Conservation (phyloP, 1,140 invertebrate species). For the Drosophila triauraria region DNA sequence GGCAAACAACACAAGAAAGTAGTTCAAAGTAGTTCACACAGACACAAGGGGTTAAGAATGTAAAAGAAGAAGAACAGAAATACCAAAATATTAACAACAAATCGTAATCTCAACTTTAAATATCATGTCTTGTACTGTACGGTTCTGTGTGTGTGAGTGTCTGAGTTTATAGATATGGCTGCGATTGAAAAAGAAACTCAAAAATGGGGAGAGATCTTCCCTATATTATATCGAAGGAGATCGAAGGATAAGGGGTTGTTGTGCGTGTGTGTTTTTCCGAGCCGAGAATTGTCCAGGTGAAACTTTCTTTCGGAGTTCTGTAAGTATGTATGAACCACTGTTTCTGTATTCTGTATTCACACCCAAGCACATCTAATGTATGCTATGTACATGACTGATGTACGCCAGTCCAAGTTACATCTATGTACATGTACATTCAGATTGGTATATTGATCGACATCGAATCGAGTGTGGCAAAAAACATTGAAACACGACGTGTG, state of each 20-base stretch:
- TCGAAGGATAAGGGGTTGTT: background rate
- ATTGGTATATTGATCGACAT: slow-evolving; percentile 7
- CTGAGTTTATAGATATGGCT: background rate
- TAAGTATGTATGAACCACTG: slow-evolving; percentile 10
- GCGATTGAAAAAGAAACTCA: slow-evolving; percentile 14
- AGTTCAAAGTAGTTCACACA: slow-evolving; percentile 63
- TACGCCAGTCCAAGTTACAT: slow-evolving; percentile 28
- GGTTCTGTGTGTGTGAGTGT: slow-evolving; percentile 14
- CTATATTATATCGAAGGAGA: background rate
- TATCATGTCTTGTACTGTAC: slow-evolving; percentile 24
- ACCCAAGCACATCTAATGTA: slow-evolving; percentile 30
- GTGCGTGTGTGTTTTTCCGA: slow-evolving; percentile 13
- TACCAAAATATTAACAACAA: slow-evolving; percentile 51
- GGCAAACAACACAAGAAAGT: slow-evolving; percentile 57
- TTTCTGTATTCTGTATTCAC: slow-evolving; percentile 20
- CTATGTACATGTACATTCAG: slow-evolving; percentile 42
- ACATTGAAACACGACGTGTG: slow-evolving; percentile 44
- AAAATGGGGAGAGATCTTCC: background rate
- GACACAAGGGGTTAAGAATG: slow-evolving; percentile 62
- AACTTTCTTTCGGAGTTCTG: slow-evolving; percentile 18
- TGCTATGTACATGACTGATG: slow-evolving; percentile 24
- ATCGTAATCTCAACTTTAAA: slow-evolving; percentile 40
- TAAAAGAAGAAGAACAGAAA: slow-evolving; percentile 75
- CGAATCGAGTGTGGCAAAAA: slow-evolving; percentile 33
- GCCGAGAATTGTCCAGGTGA: slow-evolving; percentile 21